phyloP scores from a whole-genome alignment of 2,888 invertebrate species.

The Dicroscelio sp. region DNA sequence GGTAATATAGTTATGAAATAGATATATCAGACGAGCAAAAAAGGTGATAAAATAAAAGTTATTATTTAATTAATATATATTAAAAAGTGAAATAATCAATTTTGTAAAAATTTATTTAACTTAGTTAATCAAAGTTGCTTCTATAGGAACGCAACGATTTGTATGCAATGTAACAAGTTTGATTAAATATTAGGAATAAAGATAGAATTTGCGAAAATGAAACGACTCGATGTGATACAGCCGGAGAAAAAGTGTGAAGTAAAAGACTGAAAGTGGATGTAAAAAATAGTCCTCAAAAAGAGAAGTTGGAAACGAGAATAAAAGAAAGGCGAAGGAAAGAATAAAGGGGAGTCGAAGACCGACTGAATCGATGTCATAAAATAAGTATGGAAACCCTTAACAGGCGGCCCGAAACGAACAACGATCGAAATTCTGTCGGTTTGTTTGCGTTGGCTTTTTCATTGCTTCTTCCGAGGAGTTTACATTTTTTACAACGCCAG shows the following conservation, averaged over 20 bases:
- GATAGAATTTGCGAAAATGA: conserved; percentile 14
- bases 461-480: conserved; percentile 52
- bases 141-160: conserved; percentile 20
- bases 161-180: conserved; percentile 18
- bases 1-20: no score
- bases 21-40: no score
- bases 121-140: no score
- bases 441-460: conserved; percentile 73
- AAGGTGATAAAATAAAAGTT: no score
- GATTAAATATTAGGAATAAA: conserved; percentile 21
- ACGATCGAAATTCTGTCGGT: conserved; percentile 69
- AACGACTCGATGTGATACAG: conserved; percentile 23
- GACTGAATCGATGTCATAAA: conserved; percentile 79
- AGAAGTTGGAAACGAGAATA: conserved; percentile 52
- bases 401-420: conserved; percentile 62
- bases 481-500: conserved; percentile 50
- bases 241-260: conserved; percentile 70
- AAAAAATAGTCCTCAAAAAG: conserved; percentile 55
- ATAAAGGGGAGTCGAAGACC: conserved; percentile 70
- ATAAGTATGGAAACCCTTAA: conserved; percentile 76
- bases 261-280: conserved; percentile 61
- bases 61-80: no score
- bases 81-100: no score
- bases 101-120: no score
- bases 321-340: conserved; percentile 62